phyloP scores from a whole-genome alignment of 2,888 invertebrate genomes.

The Autographa pulchrina region DNA sequence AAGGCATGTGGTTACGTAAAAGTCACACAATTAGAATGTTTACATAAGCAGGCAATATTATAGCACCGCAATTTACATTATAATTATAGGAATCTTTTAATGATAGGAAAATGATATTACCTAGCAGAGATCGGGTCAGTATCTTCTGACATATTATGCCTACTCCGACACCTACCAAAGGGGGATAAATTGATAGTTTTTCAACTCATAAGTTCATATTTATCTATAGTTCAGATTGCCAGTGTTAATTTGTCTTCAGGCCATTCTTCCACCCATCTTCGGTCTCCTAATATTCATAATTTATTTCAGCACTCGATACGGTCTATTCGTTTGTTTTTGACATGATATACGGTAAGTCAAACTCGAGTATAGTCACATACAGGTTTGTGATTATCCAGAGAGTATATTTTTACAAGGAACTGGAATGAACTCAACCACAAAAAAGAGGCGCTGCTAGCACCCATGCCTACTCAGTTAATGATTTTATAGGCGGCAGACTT shows the following conservation, averaged over 20 bases:
- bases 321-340: too few relatives aligned
- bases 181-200: too few relatives aligned
- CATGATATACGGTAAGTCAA: too few relatives aligned
- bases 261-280: too few relatives aligned
- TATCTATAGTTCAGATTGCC: too few relatives aligned
- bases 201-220: too few relatives aligned
- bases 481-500: neutral
- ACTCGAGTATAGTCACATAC: too few relatives aligned
- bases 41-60: neutral
- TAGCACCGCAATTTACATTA: neutral
- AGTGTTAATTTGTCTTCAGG: too few relatives aligned
- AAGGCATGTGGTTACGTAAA: conserved; percentile 2
- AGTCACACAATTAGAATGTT: conserved; percentile 5
- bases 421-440: neutral
- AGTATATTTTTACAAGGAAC: neutral
- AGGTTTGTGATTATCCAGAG: too few relatives aligned
- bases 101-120: neutral
- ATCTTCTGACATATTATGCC: neutral
- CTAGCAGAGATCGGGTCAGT: neutral
- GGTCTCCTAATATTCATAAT: too few relatives aligned
- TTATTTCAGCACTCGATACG: too few relatives aligned
- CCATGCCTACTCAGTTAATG: neutral
- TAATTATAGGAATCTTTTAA: neutral
- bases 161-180: too few relatives aligned
- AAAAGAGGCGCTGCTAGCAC: neutral